Percentiles rank a stretch among this genome's conserved stretches.
Conservation (phyloP, 2,797 vertebrate species). For the Luscinia megarhynchos region DNA sequence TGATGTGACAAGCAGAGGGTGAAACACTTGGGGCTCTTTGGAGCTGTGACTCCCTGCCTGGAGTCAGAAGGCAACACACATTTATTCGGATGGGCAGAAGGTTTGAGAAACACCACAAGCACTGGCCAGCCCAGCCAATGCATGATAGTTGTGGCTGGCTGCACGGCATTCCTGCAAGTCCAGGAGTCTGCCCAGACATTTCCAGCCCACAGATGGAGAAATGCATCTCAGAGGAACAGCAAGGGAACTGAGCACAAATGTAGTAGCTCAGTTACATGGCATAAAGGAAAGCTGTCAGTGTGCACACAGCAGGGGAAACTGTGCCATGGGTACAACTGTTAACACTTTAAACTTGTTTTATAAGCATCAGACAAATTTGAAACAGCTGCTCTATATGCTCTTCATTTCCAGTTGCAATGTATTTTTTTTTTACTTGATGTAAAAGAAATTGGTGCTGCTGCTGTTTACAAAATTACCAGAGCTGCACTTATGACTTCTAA, state of each 20-base stretch:
- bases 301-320: constrained; percentile 8
- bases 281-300: constrained; percentile 5
- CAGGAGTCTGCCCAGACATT: background rate
- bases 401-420: constrained; percentile 46
- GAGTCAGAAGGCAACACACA: background rate
- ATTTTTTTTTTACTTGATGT: background rate
- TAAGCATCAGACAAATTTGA: constrained; percentile 52
- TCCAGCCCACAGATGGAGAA: background rate
- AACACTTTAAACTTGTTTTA: constrained; percentile 63
- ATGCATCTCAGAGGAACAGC: background rate
- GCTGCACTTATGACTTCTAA: background rate
- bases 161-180: background rate
- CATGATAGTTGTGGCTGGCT: background rate
- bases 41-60: background rate
- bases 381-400: constrained; percentile 62
- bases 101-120: background rate
- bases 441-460: constrained; percentile 48
- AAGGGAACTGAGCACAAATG: background rate
- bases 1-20: background rate
- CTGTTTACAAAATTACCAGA: constrained; percentile 46
- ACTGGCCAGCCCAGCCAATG: background rate
- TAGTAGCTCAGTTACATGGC: background rate
- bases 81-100: background rate
- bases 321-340: constrained; percentile 54
- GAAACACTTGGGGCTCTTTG: background rate